Evolutionary conservation across 2,888 invertebrate species (phyloP).

Genomic region (Alviniconcha strummeri): DNA sequence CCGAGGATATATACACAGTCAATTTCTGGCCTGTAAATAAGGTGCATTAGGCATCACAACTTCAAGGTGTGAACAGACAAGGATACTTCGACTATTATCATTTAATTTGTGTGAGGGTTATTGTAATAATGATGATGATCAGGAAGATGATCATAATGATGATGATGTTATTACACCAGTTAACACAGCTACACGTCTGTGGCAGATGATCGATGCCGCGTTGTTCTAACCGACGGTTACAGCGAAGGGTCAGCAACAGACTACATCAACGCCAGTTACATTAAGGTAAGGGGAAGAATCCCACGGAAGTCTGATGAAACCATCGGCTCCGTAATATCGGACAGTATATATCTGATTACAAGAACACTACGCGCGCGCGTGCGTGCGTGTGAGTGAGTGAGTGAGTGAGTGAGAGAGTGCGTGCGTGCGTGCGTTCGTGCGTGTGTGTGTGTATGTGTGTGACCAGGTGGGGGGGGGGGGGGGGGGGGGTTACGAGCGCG

Average conservation of each 20-base stretch:
- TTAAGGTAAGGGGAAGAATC: background rate
- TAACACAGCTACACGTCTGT: too few species aligned
- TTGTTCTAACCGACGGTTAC: background rate
- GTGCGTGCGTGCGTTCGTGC: background rate
- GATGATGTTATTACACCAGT: too few species aligned
- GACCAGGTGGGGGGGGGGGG: background rate
- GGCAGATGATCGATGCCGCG: background rate
- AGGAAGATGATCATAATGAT: too few species aligned
- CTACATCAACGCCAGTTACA: conserved; percentile 12
- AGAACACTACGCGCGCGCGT: background rate
- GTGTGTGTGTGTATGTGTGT: background rate
- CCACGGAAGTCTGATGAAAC: background rate
- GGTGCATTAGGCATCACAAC: too few species aligned
- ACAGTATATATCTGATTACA: background rate
- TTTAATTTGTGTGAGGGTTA: too few species aligned
- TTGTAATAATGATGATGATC: too few species aligned
- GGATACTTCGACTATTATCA: too few species aligned
- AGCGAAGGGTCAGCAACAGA: background rate
- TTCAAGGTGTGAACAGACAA: too few species aligned
- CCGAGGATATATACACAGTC: too few species aligned
- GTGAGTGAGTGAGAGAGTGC: background rate
- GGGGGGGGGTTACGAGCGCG: too few species aligned
- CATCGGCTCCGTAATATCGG: background rate
- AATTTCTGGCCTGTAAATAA: too few species aligned
- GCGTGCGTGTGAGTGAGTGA: background rate